Evolutionary conservation across 2,888 invertebrate species (phyloP).

Genomic region (Cryptus armator): DNA sequence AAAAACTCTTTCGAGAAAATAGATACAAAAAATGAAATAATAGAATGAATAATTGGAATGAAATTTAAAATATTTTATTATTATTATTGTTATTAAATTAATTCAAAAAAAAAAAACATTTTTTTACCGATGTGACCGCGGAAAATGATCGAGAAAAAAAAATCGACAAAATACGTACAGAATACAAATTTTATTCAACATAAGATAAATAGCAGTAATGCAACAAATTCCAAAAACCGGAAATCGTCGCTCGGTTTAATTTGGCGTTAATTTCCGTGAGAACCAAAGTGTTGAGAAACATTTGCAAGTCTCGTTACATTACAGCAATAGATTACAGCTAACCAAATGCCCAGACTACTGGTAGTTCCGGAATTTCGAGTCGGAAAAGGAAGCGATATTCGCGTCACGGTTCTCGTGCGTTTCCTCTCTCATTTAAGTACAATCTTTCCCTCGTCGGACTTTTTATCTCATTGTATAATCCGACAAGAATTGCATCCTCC

Average conservation of each 20-base stretch:
- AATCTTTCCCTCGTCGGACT: neutral
- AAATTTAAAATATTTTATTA: too few species aligned
- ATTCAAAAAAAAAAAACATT: too few species aligned
- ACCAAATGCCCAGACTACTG: slow-evolving; percentile 1
- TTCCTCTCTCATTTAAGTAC: slow-evolving; percentile 23
- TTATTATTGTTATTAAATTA: too few species aligned
- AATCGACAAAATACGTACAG: too few species aligned
- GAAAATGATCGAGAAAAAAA: too few species aligned
- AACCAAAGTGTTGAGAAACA: neutral
- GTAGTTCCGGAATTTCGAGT: neutral
- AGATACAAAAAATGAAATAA: neutral
- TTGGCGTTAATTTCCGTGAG: neutral
- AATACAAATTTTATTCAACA: too few species aligned
- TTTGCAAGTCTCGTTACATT: neutral
- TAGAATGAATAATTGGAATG: neutral
- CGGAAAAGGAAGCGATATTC: slow-evolving; percentile 30
- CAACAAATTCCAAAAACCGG: neutral
- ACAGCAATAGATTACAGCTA: neutral
- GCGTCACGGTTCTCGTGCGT: slow-evolving; percentile 21
- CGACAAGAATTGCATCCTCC: neutral
- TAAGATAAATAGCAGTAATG: too few species aligned
- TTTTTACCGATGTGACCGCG: too few species aligned
- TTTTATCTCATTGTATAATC: slow-evolving; percentile 8
- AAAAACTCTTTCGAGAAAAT: neutral
- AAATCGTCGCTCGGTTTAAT: neutral